A percentile compares a stretch with the other conserved stretches of the same genome.
Conservation (phyloP, 2,888 invertebrate genomes). For the Nymphalis urticae region DNA sequence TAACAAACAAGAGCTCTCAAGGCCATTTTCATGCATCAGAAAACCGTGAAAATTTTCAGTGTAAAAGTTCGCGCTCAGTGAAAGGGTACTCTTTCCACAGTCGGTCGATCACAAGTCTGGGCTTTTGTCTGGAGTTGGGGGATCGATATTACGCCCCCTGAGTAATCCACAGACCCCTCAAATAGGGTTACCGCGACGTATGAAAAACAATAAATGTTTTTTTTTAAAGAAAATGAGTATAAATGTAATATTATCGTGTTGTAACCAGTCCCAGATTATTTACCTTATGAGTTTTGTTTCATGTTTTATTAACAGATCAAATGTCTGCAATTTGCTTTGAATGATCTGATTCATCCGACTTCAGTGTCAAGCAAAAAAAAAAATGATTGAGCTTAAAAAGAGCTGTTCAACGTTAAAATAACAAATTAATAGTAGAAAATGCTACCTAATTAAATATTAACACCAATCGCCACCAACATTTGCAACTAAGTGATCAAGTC, state of each 20-base stretch:
- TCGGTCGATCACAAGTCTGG: constrained; percentile 37
- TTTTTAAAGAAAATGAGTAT: no score
- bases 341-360: background rate
- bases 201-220: background rate
- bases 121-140: constrained; percentile 34
- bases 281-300: background rate
- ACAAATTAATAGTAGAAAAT: no score
- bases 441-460: no score
- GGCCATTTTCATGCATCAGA: constrained; percentile 10
- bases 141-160: constrained; percentile 40
- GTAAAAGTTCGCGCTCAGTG: constrained; percentile 9
- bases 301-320: background rate
- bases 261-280: background rate
- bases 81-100: constrained; percentile 32
- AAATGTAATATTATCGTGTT: background rate
- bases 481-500: no score
- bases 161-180: constrained; percentile 31
- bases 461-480: no score
- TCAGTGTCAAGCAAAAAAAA: background rate
- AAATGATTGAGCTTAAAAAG: no score
- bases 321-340: background rate
- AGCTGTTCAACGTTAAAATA: no score
- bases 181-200: constrained; percentile 25
- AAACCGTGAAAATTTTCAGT: constrained; percentile 12
- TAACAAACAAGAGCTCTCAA: background rate